Evolutionary conservation across 2,113 vertebrate genomes (phyloP), one percentile per base, ranked within the genome.

Genomic region (Corynorhinus townsendii): DNA sequence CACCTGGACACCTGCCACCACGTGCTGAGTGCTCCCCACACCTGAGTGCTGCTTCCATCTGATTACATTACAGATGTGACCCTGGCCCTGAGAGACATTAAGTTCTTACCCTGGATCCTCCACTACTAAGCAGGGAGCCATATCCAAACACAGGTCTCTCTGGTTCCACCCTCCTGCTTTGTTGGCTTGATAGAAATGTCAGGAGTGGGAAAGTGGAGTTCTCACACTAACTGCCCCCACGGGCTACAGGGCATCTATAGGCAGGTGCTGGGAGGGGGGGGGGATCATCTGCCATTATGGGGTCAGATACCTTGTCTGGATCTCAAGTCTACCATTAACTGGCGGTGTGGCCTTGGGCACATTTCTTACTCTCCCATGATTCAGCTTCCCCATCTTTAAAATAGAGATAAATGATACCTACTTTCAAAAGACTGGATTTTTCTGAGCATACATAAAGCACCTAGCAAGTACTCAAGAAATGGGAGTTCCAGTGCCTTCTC

Each of bases 301-400:
- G 33, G 17, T n/a, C 56, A 87, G 52, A 66, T 30, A 28, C 71
- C 40, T 76, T 80, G n/a, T 71, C 80, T 84, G 80, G 47, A 66
- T 40, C 91, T 89, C 40, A 66, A 30, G 52, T 68, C 82, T 91
- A 76, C 19, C n/a, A 71, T 89, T 89, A 49, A 14, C 26, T 68
- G 52, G 40, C 8, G 59, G 66, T 12, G 33, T 76, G 15, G 16
- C 71, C 28, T 76, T 38, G 4, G 56, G 22, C 69, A 87, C 5
- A 14, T 81, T 56, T 86, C 66, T 85, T n/a, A 49, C 20, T n/a
- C 20, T 89, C 22, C 38, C 49, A 40, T 26, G 10, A 75, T 35
- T 89, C 84, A 87, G 11, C 24, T 22, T 66, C 33, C 52, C 52
- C 49, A 45, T 66, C 75, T 91, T 95, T 80, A 72, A 96, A 90